A percentile compares a stretch with the other conserved stretches of the same genome.
phyloP scores from a whole-genome alignment of 2,113 vertebrate species.

The Phycodurus eques region DNA sequence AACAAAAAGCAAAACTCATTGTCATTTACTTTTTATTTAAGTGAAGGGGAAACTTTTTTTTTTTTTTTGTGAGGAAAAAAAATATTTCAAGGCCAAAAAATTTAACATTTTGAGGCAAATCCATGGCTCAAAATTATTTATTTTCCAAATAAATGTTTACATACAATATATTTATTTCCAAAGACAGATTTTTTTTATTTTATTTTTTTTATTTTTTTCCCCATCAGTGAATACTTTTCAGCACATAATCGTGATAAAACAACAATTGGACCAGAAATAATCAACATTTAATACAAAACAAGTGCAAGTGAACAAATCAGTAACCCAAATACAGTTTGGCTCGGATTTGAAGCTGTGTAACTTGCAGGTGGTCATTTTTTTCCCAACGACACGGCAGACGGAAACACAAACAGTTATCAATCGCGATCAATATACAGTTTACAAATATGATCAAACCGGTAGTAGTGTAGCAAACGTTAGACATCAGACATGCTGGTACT shows the following conservation, averaged over 20 bases:
- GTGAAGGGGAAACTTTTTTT: background rate
- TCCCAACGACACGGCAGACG: constrained; percentile 1
- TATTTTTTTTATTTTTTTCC: background rate
- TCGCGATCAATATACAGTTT: constrained; percentile 1
- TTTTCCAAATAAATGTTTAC: background rate
- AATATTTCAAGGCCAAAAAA: background rate
- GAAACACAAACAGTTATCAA: background rate
- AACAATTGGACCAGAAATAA: background rate
- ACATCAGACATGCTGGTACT: constrained; percentile 22
- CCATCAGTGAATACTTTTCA: background rate
- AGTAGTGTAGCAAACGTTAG: background rate
- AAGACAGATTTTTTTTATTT: background rate
- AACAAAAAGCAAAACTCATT: background rate
- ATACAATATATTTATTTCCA: constrained; percentile 1
- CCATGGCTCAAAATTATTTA: background rate
- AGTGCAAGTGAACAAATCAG: constrained; percentile 15
- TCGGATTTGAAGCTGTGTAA: constrained; percentile 12
- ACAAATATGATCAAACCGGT: constrained; percentile 14
- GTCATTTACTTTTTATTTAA: background rate
- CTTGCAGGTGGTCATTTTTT: background rate
- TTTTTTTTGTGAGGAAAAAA: too few relatives aligned
- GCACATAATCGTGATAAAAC: background rate
- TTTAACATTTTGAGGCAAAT: background rate
- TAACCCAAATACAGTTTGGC: constrained; percentile 15
- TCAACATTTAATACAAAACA: constrained; percentile 14